Evolutionary conservation across 2,113 vertebrate species (phyloP).

Genomic region (Ranitomeya variabilis): DNA sequence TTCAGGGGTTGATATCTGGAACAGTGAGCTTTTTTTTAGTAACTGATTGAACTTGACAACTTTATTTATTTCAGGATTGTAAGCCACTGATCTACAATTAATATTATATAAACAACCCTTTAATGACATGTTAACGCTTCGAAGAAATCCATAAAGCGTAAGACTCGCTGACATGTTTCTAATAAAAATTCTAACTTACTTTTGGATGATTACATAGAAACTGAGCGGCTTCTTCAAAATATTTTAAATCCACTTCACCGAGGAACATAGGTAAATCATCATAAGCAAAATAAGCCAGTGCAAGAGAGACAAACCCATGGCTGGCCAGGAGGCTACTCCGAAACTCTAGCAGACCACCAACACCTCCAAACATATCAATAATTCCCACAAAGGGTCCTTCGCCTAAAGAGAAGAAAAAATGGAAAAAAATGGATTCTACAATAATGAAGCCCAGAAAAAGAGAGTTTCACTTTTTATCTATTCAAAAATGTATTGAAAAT

Average conservation of each 20-base stretch:
- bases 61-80: too few relatives aligned
- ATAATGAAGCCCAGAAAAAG: neutral
- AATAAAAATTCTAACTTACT: constrained; percentile 54
- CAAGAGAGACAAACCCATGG: constrained; percentile 66
- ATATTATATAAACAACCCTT: too few relatives aligned
- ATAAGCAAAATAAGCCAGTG: constrained; percentile 65
- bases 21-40: too few relatives aligned
- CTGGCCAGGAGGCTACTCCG: constrained; percentile 67
- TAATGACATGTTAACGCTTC: too few relatives aligned
- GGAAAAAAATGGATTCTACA: neutral
- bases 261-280: constrained; percentile 63
- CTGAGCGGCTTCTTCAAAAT: constrained; percentile 65
- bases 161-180: neutral
- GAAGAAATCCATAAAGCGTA: neutral
- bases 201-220: constrained; percentile 60
- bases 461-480: too few relatives aligned
- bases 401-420: constrained; percentile 58
- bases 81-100: too few relatives aligned
- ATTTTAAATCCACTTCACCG: constrained; percentile 61
- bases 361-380: constrained; percentile 65
- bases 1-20: too few relatives aligned
- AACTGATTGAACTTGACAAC: too few relatives aligned
- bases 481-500: too few relatives aligned
- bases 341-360: constrained; percentile 66
- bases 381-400: constrained; percentile 66